Percentiles rank a stretch among this genome's conserved stretches.
phyloP scores from a whole-genome alignment of 1,140 invertebrate species.

The Triops cancriformis region DNA sequence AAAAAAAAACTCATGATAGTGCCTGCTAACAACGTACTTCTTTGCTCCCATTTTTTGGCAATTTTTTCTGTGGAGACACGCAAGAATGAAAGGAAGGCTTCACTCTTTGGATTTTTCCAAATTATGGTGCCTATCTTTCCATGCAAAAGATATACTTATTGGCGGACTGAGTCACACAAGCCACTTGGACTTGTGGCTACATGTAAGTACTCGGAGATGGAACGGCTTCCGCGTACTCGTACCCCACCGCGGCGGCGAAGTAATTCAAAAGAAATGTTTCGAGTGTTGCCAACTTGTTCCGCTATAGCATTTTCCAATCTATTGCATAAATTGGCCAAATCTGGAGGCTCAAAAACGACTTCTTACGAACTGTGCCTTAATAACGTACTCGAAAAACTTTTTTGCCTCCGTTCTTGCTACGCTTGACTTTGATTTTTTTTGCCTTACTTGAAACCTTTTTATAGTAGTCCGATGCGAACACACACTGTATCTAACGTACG shows the following conservation, averaged over 20 bases:
- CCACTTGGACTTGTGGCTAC: too few relatives aligned
- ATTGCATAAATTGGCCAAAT: conserved; percentile 10
- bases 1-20: background rate
- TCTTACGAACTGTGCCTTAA: background rate
- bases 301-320: background rate
- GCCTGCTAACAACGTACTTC: conserved; percentile 1
- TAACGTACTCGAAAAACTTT: background rate
- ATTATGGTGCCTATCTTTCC: background rate
- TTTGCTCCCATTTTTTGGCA: background rate
- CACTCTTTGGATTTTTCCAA: background rate
- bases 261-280: background rate
- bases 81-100: background rate
- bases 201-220: too few relatives aligned
- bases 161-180: too few relatives aligned
- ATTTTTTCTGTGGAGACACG: background rate
- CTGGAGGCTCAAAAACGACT: background rate
- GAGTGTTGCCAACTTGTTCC: background rate
- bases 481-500: too few relatives aligned
- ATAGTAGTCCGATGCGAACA: too few relatives aligned
- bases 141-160: background rate
- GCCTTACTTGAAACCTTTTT: too few relatives aligned
- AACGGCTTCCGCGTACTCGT: background rate
- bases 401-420: too few relatives aligned
- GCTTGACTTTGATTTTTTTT: too few relatives aligned
- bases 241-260: background rate